Evolutionary conservation across 37 sponge, comb jelly and placozoan species (phyloP).

Genomic region (Beroe forskalii): DNA sequence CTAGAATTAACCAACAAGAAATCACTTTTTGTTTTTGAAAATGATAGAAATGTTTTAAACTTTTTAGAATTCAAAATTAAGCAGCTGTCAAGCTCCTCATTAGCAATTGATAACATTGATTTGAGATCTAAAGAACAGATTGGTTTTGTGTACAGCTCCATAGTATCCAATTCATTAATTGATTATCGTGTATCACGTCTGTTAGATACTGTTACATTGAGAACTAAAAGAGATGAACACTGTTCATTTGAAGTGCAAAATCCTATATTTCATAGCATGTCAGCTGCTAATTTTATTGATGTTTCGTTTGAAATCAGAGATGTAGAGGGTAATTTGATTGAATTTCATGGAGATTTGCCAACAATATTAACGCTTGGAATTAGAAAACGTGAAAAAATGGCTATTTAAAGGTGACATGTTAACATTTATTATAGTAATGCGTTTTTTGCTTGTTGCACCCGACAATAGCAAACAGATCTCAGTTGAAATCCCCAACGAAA

Average conservation of each 20-base stretch:
- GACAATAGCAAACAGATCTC: background rate
- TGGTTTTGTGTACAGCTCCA: constrained; percentile 35
- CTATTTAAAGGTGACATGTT: background rate
- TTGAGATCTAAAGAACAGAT: background rate
- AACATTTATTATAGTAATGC: background rate
- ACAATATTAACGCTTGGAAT: constrained; percentile 36
- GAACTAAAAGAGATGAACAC: background rate
- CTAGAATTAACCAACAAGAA: constrained; percentile 9
- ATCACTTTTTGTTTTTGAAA: background rate
- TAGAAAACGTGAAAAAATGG: background rate
- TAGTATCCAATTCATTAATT: constrained; percentile 31
- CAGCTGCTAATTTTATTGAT: constrained; percentile 15
- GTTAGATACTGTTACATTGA: constrained; percentile 1
- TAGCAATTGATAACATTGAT: background rate
- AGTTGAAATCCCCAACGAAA: constrained; percentile 23
- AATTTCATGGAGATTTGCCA: constrained; percentile 7
- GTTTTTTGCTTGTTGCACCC: constrained; percentile 18
- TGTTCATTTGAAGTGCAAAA: background rate
- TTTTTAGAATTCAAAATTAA: background rate
- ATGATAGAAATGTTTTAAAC: constrained; percentile 1
- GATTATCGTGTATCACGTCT: constrained; percentile 4
- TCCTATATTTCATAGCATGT: constrained; percentile 8
- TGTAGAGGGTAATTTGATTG: background rate
- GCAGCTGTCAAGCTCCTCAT: background rate
- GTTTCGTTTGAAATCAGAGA: constrained; percentile 2